Conservation (phyloP, 1,140 invertebrate species). For the Bombus fervidus region DNA sequence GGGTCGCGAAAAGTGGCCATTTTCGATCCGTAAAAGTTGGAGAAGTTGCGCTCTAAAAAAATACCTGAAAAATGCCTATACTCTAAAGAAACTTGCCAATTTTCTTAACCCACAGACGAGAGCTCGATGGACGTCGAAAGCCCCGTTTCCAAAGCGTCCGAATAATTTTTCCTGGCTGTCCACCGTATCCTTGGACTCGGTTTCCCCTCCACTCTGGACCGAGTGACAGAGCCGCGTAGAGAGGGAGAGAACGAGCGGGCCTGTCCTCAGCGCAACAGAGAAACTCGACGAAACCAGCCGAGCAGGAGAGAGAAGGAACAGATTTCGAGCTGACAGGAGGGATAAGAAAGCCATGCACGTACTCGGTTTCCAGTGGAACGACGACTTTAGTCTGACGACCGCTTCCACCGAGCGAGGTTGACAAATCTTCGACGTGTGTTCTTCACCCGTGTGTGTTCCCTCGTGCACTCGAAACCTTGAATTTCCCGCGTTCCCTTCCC, state of each 20-base stretch:
- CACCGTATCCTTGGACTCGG: conserved; percentile 46
- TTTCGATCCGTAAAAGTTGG: too few relatives aligned
- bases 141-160: background rate
- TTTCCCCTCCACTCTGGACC: conserved; percentile 21
- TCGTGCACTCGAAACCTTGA: conserved; percentile 3
- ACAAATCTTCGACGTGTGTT: conserved; percentile 56
- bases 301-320: conserved; percentile 53
- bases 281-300: background rate
- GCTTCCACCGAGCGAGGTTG: conserved; percentile 79
- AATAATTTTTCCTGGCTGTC: conserved; percentile 3
- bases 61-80: background rate
- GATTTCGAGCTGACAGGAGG: conserved; percentile 71
- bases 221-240: conserved; percentile 17
- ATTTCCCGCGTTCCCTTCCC: background rate
- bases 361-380: conserved; percentile 71
- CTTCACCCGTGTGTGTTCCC: background rate
- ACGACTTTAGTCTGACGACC: conserved; percentile 80
- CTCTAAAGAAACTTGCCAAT: too few relatives aligned
- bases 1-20: too few relatives aligned
- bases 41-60: background rate
- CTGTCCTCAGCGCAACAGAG: conserved; percentile 1
- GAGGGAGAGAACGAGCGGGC: conserved; percentile 32
- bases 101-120: background rate
- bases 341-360: conserved; percentile 79
- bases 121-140: background rate